These are phyloP conservation scores for Eilema sororculum DNA, from an alignment of 2,888 invertebrate species.

Conservation along the genomic window DNA sequence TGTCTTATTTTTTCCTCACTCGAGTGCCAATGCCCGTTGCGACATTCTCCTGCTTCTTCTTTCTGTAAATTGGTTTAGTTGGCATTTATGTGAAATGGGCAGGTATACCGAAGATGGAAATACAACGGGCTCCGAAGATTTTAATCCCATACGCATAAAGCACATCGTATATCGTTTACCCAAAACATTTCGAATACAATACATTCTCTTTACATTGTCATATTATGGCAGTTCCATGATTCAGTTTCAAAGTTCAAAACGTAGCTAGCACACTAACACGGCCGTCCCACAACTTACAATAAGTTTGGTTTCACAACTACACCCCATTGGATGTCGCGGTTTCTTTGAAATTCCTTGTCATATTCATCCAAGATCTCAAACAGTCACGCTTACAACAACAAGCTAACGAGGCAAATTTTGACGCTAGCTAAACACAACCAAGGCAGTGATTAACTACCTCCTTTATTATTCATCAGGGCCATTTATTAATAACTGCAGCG, in stretches of 20 bases:
- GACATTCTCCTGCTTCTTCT: too few relatives aligned
- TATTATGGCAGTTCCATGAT: neutral
- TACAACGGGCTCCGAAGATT: too few relatives aligned
- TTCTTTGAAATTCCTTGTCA: neutral
- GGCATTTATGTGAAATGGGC: too few relatives aligned
- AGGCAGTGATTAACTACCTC: constrained; percentile 11
- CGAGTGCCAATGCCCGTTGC: too few relatives aligned
- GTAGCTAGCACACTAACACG: neutral
- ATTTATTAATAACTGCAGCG: constrained; percentile 34
- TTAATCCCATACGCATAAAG: too few relatives aligned
- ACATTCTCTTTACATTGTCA: neutral
- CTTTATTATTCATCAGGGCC: constrained; percentile 19
- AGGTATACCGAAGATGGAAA: too few relatives aligned
- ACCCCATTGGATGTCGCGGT: neutral
- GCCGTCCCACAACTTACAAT: neutral
- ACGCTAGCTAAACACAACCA: constrained; percentile 10
- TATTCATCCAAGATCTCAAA: neutral
- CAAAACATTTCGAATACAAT: too few relatives aligned
- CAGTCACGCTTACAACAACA: neutral
- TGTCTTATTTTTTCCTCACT: too few relatives aligned
- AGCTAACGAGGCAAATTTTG: constrained; percentile 3
- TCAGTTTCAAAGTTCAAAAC: neutral
- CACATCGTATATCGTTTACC: too few relatives aligned
- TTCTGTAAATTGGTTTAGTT: too few relatives aligned
- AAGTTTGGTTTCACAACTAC: neutral